Conservation (phyloP, 2,113 vertebrate species). For the Panthera leo region DNA sequence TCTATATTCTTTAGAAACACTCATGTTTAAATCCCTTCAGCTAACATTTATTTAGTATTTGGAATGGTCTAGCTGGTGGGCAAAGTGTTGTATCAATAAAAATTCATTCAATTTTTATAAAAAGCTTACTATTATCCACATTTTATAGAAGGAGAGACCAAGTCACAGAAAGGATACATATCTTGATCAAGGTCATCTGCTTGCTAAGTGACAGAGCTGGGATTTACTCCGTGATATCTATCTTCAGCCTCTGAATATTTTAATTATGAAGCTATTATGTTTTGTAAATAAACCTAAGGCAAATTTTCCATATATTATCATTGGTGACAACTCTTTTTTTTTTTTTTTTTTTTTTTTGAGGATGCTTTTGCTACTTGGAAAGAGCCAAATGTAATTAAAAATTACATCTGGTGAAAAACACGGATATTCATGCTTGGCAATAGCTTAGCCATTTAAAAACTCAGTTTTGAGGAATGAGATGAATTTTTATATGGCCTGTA, state of each 20-base stretch:
- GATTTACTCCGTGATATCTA: background rate
- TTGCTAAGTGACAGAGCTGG: background rate
- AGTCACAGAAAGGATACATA: background rate
- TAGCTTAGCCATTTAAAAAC: constrained; percentile 1
- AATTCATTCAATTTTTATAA: background rate
- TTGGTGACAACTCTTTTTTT: background rate
- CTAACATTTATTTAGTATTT: background rate
- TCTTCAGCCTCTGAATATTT: background rate
- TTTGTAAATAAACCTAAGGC: background rate
- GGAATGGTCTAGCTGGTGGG: background rate
- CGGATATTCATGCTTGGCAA: constrained; percentile 4
- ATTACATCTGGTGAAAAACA: constrained; percentile 46
- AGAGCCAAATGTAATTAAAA: constrained; percentile 52
- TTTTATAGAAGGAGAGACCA: background rate
- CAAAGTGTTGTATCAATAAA: background rate
- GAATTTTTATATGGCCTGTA: constrained; percentile 41
- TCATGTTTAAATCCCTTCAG: background rate
- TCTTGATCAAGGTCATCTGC: background rate
- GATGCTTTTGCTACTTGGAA: constrained; percentile 7
- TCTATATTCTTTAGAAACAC: background rate
- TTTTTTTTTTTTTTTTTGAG: background rate
- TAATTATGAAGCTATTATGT: background rate
- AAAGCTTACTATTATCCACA: background rate
- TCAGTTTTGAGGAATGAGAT: constrained; percentile 41
- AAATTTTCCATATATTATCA: background rate